Evolutionary conservation across 1,140 invertebrate genomes (phyloP).

Genomic region (Ips nitidus): DNA sequence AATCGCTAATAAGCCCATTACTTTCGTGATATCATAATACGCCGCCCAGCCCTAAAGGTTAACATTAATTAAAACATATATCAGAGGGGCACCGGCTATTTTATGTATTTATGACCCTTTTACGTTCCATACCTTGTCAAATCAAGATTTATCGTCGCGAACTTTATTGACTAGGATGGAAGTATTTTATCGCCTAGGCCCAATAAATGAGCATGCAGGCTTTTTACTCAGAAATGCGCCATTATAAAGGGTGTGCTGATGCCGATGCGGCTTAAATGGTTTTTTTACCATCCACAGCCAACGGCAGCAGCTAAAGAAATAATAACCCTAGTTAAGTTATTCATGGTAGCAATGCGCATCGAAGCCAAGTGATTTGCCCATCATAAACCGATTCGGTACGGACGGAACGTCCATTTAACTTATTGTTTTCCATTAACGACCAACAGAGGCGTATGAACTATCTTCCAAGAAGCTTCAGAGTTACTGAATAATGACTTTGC

Average conservation of each 20-base stretch:
- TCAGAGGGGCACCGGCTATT: slow-evolving; percentile 25
- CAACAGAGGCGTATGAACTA: slow-evolving; percentile 11
- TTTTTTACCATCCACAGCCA: neutral
- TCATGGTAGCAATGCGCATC: slow-evolving; percentile 35
- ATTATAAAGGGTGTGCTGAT: too few species aligned
- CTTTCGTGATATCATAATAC: slow-evolving; percentile 34
- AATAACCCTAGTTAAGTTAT: slow-evolving; percentile 39
- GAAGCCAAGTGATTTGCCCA: slow-evolving; percentile 26
- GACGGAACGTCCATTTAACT: slow-evolving; percentile 24
- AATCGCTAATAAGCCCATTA: slow-evolving; percentile 35
- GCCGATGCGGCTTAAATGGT: too few species aligned
- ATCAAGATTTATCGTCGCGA: slow-evolving; percentile 24
- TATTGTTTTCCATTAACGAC: slow-evolving; percentile 31
- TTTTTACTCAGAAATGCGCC: too few species aligned
- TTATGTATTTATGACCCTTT: slow-evolving; percentile 35
- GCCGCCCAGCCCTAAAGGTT: slow-evolving; percentile 28
- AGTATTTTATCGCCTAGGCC: neutral
- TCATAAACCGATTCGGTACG: slow-evolving; percentile 35
- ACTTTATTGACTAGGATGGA: slow-evolving; percentile 12
- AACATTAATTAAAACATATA: slow-evolving; percentile 37
- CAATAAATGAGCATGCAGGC: neutral
- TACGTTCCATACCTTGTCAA: slow-evolving; percentile 29
- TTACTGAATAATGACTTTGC: too few species aligned
- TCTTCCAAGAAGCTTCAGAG: too few species aligned
- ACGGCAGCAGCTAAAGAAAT: slow-evolving; percentile 34